Evolutionary conservation across 2,113 vertebrate genomes (phyloP), one percentile per base, ranked within the genome.

Genomic region (Furnarius figulus): DNA sequence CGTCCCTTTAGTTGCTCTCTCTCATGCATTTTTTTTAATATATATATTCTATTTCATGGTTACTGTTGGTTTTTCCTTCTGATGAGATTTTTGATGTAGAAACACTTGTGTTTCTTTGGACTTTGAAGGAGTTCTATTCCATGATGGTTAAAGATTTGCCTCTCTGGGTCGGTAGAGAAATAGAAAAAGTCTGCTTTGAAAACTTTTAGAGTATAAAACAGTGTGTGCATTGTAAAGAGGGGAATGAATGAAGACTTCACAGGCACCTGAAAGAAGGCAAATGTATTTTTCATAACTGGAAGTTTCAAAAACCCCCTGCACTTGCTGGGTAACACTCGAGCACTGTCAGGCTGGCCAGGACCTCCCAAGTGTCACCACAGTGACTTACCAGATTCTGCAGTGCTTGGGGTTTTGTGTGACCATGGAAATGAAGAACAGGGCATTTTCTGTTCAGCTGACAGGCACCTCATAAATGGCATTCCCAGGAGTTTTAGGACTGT

Each of bases 401-500:
- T 37, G 37, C 46, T 21, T 39, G 14, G 22, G 70, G 15, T 2
- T 66, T 46, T 14, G 12, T 39, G 39, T 15, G 61, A 37, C 52
- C 18, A 2, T 33, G 65, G 37, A 17, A 74, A 58, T 19, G n/a
- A 67, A 24, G 50, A 33, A 35, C 33, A 0, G 0, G 15, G 4
- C 39, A 12, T n/a, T 23, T 44, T 19, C 31, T 52, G 55, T 18
- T 19, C 24, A 9, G 19, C 44, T 61, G 31, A 31, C 31, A 71
- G 47, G 66, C 44, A 10, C 61, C 20, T 31, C 14, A 8, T 21
- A 33, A 58, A 39, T 7, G 56, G 21, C 40, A 33, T 33, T 40
- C 61, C 17, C 40, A 7, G 17, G 35, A 28, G 49, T 39, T 85
- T 31, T 47, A 10, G 20, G 49, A 2, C 10, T 18, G 25, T 37